Evolutionary conservation across 2,113 vertebrate species (phyloP).

Genomic region (Orthonyx spaldingii): DNA sequence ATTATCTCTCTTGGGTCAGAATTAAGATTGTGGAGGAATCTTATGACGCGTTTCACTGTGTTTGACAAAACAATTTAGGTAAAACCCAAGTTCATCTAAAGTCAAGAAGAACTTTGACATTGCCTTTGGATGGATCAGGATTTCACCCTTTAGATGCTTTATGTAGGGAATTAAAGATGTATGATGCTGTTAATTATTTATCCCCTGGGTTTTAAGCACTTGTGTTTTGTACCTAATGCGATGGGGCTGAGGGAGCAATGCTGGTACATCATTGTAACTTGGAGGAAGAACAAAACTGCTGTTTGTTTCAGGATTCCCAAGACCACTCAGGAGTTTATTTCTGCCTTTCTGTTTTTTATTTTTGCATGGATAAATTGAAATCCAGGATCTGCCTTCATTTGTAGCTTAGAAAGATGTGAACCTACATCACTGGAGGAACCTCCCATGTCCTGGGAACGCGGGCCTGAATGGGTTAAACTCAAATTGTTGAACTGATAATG

Average conservation of each 20-base stretch:
- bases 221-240: not conserved
- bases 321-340: not conserved
- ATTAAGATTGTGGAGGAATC: not conserved
- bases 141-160: not conserved
- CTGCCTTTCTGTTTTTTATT: not conserved
- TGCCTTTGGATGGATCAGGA: not conserved
- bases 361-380: not conserved
- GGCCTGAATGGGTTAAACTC: not conserved
- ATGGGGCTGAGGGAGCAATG: not conserved
- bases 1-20: not conserved
- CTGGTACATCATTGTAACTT: not conserved
- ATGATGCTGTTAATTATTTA: conserved; percentile 55
- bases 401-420: not conserved
- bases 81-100: not conserved
- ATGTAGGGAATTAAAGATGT: conserved; percentile 8
- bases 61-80: not conserved
- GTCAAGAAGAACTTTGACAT: not conserved
- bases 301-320: not conserved
- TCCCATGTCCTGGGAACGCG: not conserved
- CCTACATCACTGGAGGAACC: not conserved
- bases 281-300: conserved; percentile 2
- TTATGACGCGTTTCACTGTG: fast-evolving
- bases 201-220: conserved; percentile 27
- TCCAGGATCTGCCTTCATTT: not conserved
- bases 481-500: not conserved